A percentile compares a stretch with the other conserved stretches of the same genome.
These are phyloP conservation scores for Microplitis deprimator DNA, from an alignment of 2,888 invertebrate species.

Conservation along the genomic window DNA sequence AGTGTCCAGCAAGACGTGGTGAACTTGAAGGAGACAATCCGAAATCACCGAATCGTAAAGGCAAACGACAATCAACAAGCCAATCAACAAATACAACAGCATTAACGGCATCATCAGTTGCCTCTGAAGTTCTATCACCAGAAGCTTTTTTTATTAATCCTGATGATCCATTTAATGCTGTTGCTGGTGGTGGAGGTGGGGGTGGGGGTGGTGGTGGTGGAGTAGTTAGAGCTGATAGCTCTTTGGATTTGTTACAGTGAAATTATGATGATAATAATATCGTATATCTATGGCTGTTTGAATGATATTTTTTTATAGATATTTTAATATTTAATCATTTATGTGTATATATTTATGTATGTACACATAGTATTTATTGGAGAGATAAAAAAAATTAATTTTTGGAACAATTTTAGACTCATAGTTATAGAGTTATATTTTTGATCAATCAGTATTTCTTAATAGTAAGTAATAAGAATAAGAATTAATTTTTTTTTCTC, in stretches of 20 bases:
- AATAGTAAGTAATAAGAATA: conserved; percentile 1
- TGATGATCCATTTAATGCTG: not conserved
- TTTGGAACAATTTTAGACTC: not conserved
- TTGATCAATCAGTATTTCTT: conserved; percentile 11
- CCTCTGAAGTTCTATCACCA: not conserved
- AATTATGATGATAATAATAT: not conserved
- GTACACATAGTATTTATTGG: not conserved
- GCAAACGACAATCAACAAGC: not conserved
- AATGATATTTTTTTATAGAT: not conserved
- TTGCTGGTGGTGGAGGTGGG: not conserved
- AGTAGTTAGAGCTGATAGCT: not conserved
- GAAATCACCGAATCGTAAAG: not conserved
- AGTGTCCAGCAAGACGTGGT: conserved; percentile 85
- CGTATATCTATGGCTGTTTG: not conserved
- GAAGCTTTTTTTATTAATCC: not conserved
- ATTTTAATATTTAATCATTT: not conserved
- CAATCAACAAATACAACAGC: not conserved
- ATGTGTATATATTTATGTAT: not conserved
- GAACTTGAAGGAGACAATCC: not conserved
- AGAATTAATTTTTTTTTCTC: not conserved
- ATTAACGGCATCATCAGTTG: not conserved
- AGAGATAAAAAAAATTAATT: not conserved
- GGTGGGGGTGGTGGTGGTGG: not conserved
- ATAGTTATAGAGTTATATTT: not conserved
- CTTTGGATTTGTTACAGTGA: not conserved